Base-by-base conservation (phyloP, 2,888 invertebrate genomes). In the Sarcophaga variegata region DNA sequence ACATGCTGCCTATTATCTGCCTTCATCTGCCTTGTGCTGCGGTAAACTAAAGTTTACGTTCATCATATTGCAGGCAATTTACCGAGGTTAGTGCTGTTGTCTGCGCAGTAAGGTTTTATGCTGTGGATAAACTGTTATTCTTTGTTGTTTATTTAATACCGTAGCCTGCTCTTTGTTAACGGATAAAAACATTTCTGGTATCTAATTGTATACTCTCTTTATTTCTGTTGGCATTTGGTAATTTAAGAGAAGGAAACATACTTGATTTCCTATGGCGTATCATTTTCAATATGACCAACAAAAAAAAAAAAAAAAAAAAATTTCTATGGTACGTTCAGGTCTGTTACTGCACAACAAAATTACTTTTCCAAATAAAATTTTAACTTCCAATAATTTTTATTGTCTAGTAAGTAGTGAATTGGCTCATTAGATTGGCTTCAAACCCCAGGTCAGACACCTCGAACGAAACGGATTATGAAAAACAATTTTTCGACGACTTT, bases 21-120 rank as follows among this genome's bases (percentile, higher is more conserved):
- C 81, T 81, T 76, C 71, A 60, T 87, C 77, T 81, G 87, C 84
- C 87, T 87, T 87, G 87, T 84, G 84, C 84, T 87, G 87, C 87
- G 84, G 84, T 87, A 87, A 87, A 87, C 87, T 87, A 82, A 87
- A 76, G 69, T 87, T 54, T 87, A 87, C 84, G 84, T 84, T 87
- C 82, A 84, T 63, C 84, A 84, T 84, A 84, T 82, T 87, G 84
- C 87, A 84, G 81, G 63, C 87, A 87, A 81, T 81, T 67, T 72
- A 72, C 71, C 87, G 87, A 79, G 74, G 66, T 84, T 84, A 71
- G 63, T 71, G 71, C 22, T 27, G 27, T 8, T 67, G 79, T 8
- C 87, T 87, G 87, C 87, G 87, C 87, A 87, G 70, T 67, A 45
- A 71, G 14, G 12, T 45, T 72, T 71, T 82, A 79, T 81, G 84